Conservation (phyloP, 23 tunicate species). For the Trididemnum miniatum region DNA sequence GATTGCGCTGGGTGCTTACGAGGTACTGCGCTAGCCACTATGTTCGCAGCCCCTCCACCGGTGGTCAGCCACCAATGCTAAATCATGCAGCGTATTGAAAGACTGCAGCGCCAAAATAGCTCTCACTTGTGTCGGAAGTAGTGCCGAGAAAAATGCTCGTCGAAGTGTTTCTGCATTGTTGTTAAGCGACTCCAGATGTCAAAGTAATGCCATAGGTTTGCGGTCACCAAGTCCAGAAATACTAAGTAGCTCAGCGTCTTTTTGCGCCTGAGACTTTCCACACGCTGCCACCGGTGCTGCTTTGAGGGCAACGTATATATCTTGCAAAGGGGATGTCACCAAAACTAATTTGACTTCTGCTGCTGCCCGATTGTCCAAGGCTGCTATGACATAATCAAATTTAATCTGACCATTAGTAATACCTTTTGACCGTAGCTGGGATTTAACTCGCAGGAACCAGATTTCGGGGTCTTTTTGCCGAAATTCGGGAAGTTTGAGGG, state of each 20-base stretch:
- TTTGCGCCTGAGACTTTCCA: neutral
- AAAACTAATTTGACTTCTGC: neutral
- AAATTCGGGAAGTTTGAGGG: neutral
- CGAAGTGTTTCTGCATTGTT: neutral
- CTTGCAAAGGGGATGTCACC: neutral
- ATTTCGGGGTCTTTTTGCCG: neutral
- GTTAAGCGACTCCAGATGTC: neutral
- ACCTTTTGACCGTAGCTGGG: neutral
- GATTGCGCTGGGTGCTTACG: too few species aligned
- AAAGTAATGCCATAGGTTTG: neutral
- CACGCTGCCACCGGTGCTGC: neutral
- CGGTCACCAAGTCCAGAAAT: neutral
- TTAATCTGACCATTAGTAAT: neutral
- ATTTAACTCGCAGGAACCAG: neutral
- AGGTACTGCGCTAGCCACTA: too few species aligned
- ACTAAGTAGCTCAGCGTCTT: neutral
- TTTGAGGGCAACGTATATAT: neutral
- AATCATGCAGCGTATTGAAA: neutral
- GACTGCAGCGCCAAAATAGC: neutral
- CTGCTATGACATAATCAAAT: neutral
- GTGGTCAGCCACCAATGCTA: neutral
- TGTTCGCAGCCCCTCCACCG: too few species aligned
- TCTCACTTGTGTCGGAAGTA: neutral
- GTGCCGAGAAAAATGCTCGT: neutral
- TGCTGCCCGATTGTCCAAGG: neutral